Evolutionary conservation across 2,888 invertebrate species (phyloP), one percentile per base, ranked within the genome.

Genomic region (Phasia obesa): DNA sequence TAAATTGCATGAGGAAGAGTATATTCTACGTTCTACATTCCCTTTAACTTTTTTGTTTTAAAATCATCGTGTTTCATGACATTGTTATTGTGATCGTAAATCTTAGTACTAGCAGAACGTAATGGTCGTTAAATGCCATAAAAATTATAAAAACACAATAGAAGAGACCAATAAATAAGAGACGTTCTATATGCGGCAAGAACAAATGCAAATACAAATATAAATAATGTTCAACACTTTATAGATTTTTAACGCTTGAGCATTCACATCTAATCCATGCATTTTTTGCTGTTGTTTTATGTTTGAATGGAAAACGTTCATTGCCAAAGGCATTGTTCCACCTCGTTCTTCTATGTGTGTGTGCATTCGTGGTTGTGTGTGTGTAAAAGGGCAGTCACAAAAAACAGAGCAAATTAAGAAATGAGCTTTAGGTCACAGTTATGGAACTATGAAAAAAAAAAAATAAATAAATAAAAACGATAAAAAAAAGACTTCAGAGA

Each of bases 371-470:
- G 4, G 38, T 27, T 27, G 27, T 27, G 4, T 27, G 27, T 27
- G 9, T 17, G 23, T 9, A 11, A 23, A 23, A 49, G 42, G 21
- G 42, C 35, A 51, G 13, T n/a, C 13, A 38, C 44, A 31, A 3
- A 17, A 44, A 4, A 42, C 0, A 57, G 21, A 76, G 0, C 57
- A 53, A 60, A 69, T 51, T 57, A 67, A 77, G 27, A 38, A 74
- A 82, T 74, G 62, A 64, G 15, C 69, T 82, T 78, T 78, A 82
- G 82, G 82, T 78, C 74, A 64, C 47, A 69, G 69, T 64, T 82
- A 47, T 82, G 77, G 51, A 21, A 42, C 38, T 38, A 25, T n/a
- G 11, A 21, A 31, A 62, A 53, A 69, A 73, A 69, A 77, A 71
- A 27, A 35, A n/a, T n/a, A n/a, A 71, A 38, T 19, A 42, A 27